Percentiles rank a stretch among this genome's conserved stretches.
These are phyloP conservation scores for Gallirallus australis DNA, from an alignment of 2,797 vertebrate species.

Conservation along the genomic window DNA sequence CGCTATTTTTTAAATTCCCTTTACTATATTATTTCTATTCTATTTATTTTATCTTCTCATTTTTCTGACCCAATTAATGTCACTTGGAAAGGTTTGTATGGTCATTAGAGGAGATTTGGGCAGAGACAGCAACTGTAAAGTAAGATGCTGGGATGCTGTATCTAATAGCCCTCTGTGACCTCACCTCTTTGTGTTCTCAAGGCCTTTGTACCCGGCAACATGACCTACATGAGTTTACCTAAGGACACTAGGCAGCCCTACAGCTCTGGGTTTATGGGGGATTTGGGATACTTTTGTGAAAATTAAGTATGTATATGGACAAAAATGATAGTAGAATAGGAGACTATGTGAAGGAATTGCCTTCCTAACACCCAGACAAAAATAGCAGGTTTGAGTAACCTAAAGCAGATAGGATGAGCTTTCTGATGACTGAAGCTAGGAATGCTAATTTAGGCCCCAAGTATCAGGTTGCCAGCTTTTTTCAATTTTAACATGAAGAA, in stretches of 20 bases:
- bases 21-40: neutral
- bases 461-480: neutral
- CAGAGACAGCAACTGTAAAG: neutral
- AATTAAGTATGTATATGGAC: neutral
- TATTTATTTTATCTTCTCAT: neutral
- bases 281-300: neutral
- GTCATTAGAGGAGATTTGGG: neutral
- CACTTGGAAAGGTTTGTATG: neutral
- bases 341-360: neutral
- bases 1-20: neutral
- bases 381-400: neutral
- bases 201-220: neutral
- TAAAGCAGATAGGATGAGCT: neutral
- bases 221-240: neutral
- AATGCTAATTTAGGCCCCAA: neutral
- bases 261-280: neutral
- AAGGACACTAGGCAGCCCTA: neutral
- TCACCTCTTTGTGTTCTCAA: neutral
- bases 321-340: neutral
- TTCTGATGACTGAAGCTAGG: neutral
- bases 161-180: neutral
- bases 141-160: neutral
- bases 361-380: neutral
- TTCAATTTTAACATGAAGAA: neutral
- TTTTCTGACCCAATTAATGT: neutral